A percentile compares a stretch with the other conserved stretches of the same genome.
Evolutionary conservation across 30 jellyfish, hydroid and myxozoan genomes (phyloP).

Genomic region (Aurelia sp.): DNA sequence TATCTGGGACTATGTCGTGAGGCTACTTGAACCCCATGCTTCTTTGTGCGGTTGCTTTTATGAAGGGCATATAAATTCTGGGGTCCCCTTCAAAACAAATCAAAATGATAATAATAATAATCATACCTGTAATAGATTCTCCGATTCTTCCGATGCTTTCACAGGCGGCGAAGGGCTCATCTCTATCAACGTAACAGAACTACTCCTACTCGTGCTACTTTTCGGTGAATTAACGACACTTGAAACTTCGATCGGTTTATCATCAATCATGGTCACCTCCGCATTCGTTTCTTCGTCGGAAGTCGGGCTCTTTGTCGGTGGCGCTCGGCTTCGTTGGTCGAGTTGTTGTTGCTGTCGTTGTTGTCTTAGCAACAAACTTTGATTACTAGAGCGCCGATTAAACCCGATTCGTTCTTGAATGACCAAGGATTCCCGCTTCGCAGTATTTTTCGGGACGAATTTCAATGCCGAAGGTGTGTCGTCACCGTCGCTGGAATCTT

Average conservation of each 20-base stretch:
- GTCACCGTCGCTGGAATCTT: slow-evolving; percentile 63
- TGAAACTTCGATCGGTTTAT: slow-evolving; percentile 42
- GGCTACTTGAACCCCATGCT: too few relatives aligned
- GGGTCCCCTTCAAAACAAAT: too few relatives aligned
- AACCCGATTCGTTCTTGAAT: background rate
- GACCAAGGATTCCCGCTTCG: slow-evolving; percentile 28
- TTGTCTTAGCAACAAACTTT: slow-evolving; percentile 34
- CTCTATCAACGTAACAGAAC: slow-evolving; percentile 58
- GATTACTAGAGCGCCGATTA: slow-evolving; percentile 61
- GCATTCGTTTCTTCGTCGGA: slow-evolving; percentile 11
- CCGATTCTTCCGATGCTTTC: too few relatives aligned
- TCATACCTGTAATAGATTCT: background rate
- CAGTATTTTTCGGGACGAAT: slow-evolving; percentile 23
- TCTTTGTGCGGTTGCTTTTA: too few relatives aligned
- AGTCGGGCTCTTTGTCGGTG: slow-evolving; percentile 11
- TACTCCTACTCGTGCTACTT: slow-evolving; percentile 36
- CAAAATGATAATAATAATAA: background rate
- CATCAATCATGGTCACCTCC: slow-evolving; percentile 69
- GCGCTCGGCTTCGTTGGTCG: slow-evolving; percentile 23
- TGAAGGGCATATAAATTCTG: too few relatives aligned
- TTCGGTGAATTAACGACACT: slow-evolving; percentile 39
- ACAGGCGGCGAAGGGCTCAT: slow-evolving; percentile 46
- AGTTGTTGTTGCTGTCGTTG: too few relatives aligned
- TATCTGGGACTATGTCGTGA: too few relatives aligned
- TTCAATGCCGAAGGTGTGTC: slow-evolving; percentile 12